These are phyloP conservation scores for Epinotia ramella DNA, from an alignment of 2,888 invertebrate species.

Conservation along the genomic window DNA sequence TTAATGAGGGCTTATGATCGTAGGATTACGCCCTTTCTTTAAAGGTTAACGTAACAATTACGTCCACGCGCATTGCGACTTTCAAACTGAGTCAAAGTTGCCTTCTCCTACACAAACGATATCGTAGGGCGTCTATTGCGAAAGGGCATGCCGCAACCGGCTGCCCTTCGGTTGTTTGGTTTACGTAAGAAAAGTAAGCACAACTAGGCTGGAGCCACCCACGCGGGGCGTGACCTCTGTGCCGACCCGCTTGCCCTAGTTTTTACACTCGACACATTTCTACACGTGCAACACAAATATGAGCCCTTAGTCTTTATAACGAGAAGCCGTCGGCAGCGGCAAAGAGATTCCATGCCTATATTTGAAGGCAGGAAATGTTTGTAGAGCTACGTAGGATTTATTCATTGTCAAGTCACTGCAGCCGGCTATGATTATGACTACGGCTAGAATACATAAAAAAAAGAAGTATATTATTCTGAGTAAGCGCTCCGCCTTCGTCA, in stretches of 20 bases:
- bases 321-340: slow-evolving; percentile 15
- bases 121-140: slow-evolving; percentile 71
- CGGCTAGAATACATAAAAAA: slow-evolving; percentile 4
- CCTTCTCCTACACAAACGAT: slow-evolving; percentile 50
- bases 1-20: neutral
- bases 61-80: neutral
- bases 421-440: slow-evolving; percentile 14
- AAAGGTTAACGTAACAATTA: slow-evolving; percentile 9
- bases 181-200: slow-evolving; percentile 70
- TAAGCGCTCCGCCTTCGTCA: slow-evolving; percentile 19
- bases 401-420: slow-evolving; percentile 32
- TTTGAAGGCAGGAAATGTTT: slow-evolving; percentile 27
- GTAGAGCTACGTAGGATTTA: slow-evolving; percentile 15
- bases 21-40: neutral
- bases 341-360: slow-evolving; percentile 9
- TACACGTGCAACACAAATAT: slow-evolving; percentile 55
- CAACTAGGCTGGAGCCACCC: slow-evolving; percentile 76
- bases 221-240: slow-evolving; percentile 73
- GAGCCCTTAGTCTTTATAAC: slow-evolving; percentile 30
- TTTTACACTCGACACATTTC: slow-evolving; percentile 64
- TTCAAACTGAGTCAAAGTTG: slow-evolving; percentile 31
- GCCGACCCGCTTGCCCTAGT: slow-evolving; percentile 78
- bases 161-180: slow-evolving; percentile 79
- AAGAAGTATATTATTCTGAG: neutral
- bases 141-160: slow-evolving; percentile 74